phyloP scores from a whole-genome alignment of 2,113 vertebrate species.

The Nesogale talazaci region DNA sequence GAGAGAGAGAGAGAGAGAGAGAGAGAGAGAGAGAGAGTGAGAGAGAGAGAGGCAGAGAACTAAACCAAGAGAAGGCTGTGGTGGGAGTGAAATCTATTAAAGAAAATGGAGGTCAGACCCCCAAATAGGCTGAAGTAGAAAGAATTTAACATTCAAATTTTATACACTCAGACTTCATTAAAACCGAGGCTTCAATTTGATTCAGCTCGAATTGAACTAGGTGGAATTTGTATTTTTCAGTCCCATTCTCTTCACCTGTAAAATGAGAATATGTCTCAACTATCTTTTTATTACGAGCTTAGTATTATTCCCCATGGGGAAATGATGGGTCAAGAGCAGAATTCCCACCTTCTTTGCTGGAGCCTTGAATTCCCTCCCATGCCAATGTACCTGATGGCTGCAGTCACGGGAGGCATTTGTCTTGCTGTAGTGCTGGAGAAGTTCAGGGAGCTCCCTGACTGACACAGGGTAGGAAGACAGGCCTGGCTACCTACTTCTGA shows the following conservation, averaged over 20 bases:
- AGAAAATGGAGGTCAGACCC: not conserved
- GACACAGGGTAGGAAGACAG: not conserved
- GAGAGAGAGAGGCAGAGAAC: not conserved
- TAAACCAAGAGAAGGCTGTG: not conserved
- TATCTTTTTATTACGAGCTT: conserved; percentile 34
- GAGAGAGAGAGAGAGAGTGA: not conserved
- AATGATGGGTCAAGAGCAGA: not conserved
- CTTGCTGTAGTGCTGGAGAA: not conserved
- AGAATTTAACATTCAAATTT: not conserved
- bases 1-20: not conserved
- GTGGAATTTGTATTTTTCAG: conserved; percentile 25
- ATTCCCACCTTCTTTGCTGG: not conserved
- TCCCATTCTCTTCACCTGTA: not conserved
- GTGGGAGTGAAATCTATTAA: conserved; percentile 9
- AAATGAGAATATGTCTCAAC: conserved; percentile 16
- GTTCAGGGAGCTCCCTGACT: not conserved
- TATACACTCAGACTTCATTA: not conserved
- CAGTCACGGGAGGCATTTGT: not conserved
- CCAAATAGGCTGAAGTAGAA: not conserved
- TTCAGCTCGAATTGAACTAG: conserved; percentile 11
- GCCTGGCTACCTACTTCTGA: not conserved
- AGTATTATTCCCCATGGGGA: not conserved
- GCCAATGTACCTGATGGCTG: not conserved
- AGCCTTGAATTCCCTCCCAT: not conserved
- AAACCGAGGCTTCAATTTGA: not conserved